Evolutionary conservation across 2,113 vertebrate genomes (phyloP), one percentile per base, ranked within the genome.

Genomic region (Takifugu flavidus): DNA sequence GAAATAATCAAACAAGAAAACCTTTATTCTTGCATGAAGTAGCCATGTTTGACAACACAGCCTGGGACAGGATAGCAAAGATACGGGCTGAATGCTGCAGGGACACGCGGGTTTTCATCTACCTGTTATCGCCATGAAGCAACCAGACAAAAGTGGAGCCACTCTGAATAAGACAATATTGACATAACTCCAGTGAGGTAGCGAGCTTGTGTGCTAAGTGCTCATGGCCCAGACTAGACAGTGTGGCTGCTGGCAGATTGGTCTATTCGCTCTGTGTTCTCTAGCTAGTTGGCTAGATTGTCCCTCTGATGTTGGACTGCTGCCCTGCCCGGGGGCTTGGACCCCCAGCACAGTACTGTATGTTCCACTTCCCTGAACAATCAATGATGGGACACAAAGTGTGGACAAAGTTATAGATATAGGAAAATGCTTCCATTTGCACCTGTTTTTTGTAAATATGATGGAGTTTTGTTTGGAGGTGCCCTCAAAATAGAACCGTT

Each of bases 121-220:
- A 47, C 20, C 56, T 70, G 28, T 28, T 45, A 49, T 67, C 3
- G 7, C 31, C 54, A 44, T 83, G 75, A 67, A 62, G 65, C 78
- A 78, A 82, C 53, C 52, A 67, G 66, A 75, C 76, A 49, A 74
- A 59, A 73, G 53, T 69, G 59, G 56, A 79, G 70, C 67, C 59
- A 63, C 47, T 74, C 56, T 68, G 73, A 72, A 50, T 70, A 74
- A 80, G 69, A 72, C 63, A 83, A 78, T 84, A 80, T 85, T 89
- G 80, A 89, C 85, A 82, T 65, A 76, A 79, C 74, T 67, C 56
- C 54, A 56, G 70, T 75, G 81, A 64, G 83, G 67, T 27, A 72
- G 49, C 82, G 79, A 80, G 78, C 62, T 74, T 77, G 53, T 63
- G 78, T 77, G 65, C 72, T 64, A 57, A 64, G 70, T 78, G 65